phyloP scores from a whole-genome alignment of 1,140 invertebrate genomes.

The Calliphora vicina region DNA sequence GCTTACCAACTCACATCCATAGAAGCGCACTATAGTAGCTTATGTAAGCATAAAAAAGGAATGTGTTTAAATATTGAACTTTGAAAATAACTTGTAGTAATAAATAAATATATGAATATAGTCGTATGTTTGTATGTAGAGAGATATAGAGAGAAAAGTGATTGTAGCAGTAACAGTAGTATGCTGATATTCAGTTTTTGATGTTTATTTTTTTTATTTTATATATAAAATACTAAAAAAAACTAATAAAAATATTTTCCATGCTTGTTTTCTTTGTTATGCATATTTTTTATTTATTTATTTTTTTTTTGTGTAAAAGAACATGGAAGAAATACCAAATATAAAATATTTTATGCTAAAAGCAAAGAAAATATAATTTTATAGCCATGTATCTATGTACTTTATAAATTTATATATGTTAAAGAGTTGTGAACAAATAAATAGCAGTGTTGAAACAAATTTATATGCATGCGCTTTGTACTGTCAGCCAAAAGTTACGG shows the following conservation, averaged over 20 bases:
- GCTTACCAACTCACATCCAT: background rate
- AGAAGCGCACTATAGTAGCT: background rate
- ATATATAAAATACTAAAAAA: background rate
- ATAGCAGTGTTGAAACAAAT: background rate
- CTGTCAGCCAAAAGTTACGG: too few species aligned
- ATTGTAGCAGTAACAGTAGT: background rate
- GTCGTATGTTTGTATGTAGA: background rate
- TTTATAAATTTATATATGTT: background rate
- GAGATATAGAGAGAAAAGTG: background rate
- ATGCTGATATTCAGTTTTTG: background rate
- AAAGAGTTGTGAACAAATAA: background rate
- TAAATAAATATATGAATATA: background rate
- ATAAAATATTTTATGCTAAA: background rate
- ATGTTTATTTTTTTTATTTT: background rate
- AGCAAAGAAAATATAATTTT: background rate
- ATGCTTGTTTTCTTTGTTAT: background rate
- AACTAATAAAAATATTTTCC: slow-evolving; percentile 2
- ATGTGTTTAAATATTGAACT: background rate
- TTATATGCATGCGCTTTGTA: background rate
- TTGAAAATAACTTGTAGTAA: background rate
- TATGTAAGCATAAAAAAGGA: background rate
- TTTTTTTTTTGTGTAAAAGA: background rate
- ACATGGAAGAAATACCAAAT: background rate
- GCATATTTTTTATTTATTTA: background rate
- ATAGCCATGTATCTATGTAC: background rate